Percentiles rank a stretch among this genome's conserved stretches.
These are phyloP conservation scores for Donacobius atricapilla DNA, from an alignment of 2,113 vertebrate genomes.

Conservation along the genomic window DNA sequence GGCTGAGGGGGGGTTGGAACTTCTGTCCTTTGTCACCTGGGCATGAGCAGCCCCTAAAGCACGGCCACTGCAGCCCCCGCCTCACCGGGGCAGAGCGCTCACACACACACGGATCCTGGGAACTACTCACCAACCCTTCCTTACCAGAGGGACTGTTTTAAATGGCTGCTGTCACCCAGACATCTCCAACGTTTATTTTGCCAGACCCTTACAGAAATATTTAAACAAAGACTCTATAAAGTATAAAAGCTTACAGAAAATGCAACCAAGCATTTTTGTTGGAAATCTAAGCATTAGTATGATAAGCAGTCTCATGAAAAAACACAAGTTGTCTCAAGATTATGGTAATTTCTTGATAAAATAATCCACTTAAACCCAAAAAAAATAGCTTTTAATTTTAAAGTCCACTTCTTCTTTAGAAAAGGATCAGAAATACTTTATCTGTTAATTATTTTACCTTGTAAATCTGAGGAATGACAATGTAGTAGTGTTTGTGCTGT, in stretches of 20 bases:
- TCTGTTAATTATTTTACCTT: slow-evolving; percentile 78
- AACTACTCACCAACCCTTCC: not conserved
- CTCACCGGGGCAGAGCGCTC: no score
- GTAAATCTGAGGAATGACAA: slow-evolving; percentile 94
- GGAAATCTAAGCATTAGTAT: not conserved
- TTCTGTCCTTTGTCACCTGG: not conserved
- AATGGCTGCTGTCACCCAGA: not conserved
- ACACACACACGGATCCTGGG: not conserved
- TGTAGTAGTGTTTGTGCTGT: slow-evolving; percentile 96
- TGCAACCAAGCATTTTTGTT: not conserved
- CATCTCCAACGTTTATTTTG: not conserved
- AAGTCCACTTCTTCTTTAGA: not conserved
- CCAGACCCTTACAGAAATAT: not conserved
- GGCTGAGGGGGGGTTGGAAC: not conserved
- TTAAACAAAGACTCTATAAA: not conserved
- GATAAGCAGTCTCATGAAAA: not conserved
- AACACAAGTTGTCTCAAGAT: not conserved
- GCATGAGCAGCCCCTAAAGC: not conserved
- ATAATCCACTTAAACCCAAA: not conserved
- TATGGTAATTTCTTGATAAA: not conserved
- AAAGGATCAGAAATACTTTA: not conserved
- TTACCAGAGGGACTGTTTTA: not conserved
- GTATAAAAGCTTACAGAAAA: not conserved
- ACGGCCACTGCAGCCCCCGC: no score
- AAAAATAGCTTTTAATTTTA: not conserved